These are phyloP conservation scores for Pipistrellus kuhlii DNA, from an alignment of 2,797 vertebrate genomes.

Conservation along the genomic window DNA sequence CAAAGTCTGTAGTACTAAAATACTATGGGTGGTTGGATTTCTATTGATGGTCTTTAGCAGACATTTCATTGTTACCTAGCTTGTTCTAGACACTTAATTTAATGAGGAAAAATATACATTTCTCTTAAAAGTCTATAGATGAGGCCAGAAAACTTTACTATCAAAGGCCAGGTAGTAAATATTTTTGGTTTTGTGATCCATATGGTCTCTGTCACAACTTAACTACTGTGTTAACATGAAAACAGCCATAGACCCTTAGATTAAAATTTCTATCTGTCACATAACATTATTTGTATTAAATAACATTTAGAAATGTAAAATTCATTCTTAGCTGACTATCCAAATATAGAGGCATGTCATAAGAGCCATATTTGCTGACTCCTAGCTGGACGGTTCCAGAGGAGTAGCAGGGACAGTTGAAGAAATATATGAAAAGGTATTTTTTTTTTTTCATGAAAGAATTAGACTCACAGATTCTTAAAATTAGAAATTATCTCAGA, in stretches of 20 bases:
- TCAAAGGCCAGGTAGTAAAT: not conserved
- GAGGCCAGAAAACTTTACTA: not conserved
- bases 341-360: not conserved
- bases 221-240: not conserved
- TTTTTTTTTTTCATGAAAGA: not conserved
- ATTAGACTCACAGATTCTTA: not conserved
- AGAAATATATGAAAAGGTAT: not conserved
- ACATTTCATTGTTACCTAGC: not conserved
- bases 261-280: not conserved
- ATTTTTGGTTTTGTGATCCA: not conserved
- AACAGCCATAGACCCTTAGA: not conserved
- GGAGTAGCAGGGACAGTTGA: not conserved
- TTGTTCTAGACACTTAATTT: constrained; percentile 18
- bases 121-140: not conserved
- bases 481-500: not conserved
- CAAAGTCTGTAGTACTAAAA: not conserved
- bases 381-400: not conserved
- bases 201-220: constrained; percentile 4
- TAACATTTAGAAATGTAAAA: constrained; percentile 37
- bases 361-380: not conserved
- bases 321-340: not conserved
- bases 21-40: not conserved
- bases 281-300: not conserved
- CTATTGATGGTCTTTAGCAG: not conserved
- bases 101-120: not conserved